Evolutionary conservation across 2,888 invertebrate species (phyloP).

Genomic region (Patella caerulea): DNA sequence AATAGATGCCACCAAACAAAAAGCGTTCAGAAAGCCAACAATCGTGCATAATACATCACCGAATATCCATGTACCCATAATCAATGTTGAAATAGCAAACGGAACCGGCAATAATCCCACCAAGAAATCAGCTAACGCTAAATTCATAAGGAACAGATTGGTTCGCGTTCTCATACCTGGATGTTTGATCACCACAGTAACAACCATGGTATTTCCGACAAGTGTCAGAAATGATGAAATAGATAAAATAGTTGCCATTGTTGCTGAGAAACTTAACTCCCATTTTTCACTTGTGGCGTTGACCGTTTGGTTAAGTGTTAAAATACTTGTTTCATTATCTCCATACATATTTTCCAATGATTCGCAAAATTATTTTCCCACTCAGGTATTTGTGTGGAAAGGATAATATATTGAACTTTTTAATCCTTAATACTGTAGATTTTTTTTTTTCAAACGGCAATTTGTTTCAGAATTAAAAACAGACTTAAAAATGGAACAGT

Average conservation of each 20-base stretch:
- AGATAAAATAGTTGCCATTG: constrained; percentile 46
- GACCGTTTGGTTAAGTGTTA: too few relatives aligned
- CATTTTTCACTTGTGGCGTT: constrained; percentile 15
- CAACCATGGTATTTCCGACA: constrained; percentile 72
- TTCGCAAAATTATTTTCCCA: too few relatives aligned
- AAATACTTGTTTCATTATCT: too few relatives aligned
- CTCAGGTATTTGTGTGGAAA: too few relatives aligned
- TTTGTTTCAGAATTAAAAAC: too few relatives aligned
- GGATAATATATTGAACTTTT: too few relatives aligned
- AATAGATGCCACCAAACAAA: constrained; percentile 72
- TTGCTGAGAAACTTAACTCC: constrained; percentile 36
- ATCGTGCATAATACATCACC: constrained; percentile 67
- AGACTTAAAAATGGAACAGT: too few relatives aligned
- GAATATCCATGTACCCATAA: constrained; percentile 70
- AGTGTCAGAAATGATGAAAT: constrained; percentile 69
- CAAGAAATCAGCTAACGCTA: constrained; percentile 72
- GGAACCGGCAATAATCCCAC: constrained; percentile 71
- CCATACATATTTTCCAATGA: too few relatives aligned
- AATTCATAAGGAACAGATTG: constrained; percentile 72
- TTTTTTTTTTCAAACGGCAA: too few relatives aligned
- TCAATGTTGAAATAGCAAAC: constrained; percentile 70
- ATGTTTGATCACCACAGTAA: constrained; percentile 70
- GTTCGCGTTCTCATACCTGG: constrained; percentile 73
- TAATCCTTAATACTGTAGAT: too few relatives aligned
- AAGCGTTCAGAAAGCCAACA: constrained; percentile 71